Evolutionary conservation across 2,797 vertebrate genomes (phyloP).

Genomic region (Ptychadena robeensis): DNA sequence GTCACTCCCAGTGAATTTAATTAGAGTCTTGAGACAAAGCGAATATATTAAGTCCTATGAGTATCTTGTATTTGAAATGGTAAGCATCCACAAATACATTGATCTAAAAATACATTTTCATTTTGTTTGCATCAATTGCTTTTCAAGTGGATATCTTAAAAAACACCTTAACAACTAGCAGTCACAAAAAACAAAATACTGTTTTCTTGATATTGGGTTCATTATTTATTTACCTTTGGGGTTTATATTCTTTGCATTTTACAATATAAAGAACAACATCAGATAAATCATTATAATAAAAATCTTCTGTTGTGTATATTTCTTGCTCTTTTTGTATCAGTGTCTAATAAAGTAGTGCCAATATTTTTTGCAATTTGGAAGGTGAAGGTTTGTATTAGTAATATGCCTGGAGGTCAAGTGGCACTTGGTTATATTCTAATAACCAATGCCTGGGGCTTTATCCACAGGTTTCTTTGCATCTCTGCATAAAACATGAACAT

Average conservation of each 20-base stretch:
- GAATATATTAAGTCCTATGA: too few relatives aligned
- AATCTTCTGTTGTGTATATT: too few relatives aligned
- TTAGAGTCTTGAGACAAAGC: too few relatives aligned
- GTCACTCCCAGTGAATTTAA: too few relatives aligned
- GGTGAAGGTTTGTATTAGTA: conserved; percentile 68
- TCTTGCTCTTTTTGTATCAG: conserved; percentile 7
- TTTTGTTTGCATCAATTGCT: not conserved
- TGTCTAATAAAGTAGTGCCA: conserved; percentile 65
- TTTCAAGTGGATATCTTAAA: not conserved
- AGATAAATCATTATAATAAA: not conserved
- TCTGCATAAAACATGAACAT: conserved; percentile 75
- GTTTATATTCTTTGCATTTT: too few relatives aligned
- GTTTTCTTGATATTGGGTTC: too few relatives aligned
- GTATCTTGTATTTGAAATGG: too few relatives aligned
- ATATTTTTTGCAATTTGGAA: conserved; percentile 60
- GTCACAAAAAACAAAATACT: not conserved
- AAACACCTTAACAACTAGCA: not conserved
- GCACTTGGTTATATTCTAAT: conserved; percentile 72
- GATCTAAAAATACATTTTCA: not conserved
- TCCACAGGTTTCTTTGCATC: conserved; percentile 74
- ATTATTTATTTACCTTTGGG: too few relatives aligned
- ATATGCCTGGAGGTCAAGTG: conserved; percentile 70
- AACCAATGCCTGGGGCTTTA: conserved; percentile 69
- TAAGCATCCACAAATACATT: not conserved
- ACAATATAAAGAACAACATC: not conserved